Percentiles rank a stretch among this genome's conserved stretches.
Conservation (phyloP, 2,888 invertebrate species). For the Lapara coniferarum region DNA sequence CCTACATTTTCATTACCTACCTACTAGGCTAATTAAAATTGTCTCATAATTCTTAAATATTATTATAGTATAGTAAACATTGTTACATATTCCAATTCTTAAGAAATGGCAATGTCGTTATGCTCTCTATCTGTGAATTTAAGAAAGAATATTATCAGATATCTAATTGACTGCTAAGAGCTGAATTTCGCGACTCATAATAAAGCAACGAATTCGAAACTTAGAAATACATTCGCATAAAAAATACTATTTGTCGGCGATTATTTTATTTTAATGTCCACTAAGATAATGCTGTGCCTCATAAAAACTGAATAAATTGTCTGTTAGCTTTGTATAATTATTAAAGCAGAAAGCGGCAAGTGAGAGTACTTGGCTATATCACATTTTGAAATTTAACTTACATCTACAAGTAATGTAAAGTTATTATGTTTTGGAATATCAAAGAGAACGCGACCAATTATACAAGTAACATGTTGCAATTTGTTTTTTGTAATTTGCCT, state of each 20-base stretch:
- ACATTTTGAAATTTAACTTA: conserved; percentile 1
- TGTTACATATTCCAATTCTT: no score
- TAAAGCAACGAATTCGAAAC: conserved; percentile 33
- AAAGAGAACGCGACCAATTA: conserved; percentile 11
- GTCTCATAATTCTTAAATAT: neutral
- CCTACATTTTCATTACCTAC: neutral
- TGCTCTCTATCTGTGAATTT: neutral
- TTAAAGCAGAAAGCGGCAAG: conserved; percentile 74
- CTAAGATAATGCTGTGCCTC: conserved; percentile 54
- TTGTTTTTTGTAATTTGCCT: neutral
- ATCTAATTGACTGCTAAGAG: conserved; percentile 33
- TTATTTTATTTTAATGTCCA: conserved; percentile 47
- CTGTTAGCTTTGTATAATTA: conserved; percentile 50
- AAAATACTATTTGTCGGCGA: conserved; percentile 44
- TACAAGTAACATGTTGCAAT: neutral
- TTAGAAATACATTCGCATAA: conserved; percentile 47
- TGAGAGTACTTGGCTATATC: conserved; percentile 50
- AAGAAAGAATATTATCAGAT: neutral
- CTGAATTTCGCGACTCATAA: conserved; percentile 41
- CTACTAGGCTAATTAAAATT: neutral
- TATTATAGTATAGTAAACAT: neutral
- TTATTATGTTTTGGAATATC: conserved; percentile 14
- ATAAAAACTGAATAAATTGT: conserved; percentile 66
- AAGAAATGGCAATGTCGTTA: no score
- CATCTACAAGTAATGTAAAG: conserved; percentile 12